Conservation (phyloP, 2,888 invertebrate genomes). For the Drosophila subquinaria region DNA sequence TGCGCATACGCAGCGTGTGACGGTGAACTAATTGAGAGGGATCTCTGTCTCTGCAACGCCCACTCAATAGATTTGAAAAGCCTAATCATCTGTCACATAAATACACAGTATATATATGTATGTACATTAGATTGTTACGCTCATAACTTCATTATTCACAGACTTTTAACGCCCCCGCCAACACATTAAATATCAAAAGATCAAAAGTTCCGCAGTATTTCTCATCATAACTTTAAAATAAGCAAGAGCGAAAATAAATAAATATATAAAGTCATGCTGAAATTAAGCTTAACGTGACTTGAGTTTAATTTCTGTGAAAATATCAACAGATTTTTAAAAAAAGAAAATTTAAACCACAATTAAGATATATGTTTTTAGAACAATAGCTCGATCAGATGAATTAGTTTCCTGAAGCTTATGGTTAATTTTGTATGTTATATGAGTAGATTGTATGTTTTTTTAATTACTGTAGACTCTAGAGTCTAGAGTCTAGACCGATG, state of each 20-base stretch:
- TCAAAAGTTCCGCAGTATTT: constrained; percentile 17
- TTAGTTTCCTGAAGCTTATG: background rate
- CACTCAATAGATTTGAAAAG: constrained; percentile 20
- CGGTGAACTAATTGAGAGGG: constrained; percentile 22
- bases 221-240: background rate
- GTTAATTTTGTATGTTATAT: no score
- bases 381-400: background rate
- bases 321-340: background rate
- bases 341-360: background rate
- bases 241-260: background rate
- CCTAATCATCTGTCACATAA: background rate
- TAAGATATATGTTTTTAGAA: no score
- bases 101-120: background rate
- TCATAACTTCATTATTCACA: background rate
- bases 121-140: constrained; percentile 5
- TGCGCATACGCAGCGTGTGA: constrained; percentile 52
- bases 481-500: no score
- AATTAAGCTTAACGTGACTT: constrained; percentile 2
- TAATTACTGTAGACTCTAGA: no score
- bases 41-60: constrained; percentile 2
- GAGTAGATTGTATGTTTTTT: no score
- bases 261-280: background rate
- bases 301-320: background rate
- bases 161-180: constrained; percentile 32
- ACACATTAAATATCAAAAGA: no score